Percentiles rank a stretch among this genome's conserved stretches.
These are phyloP conservation scores for Branchinecta sandiegonensis DNA, from an alignment of 2,888 invertebrate genomes.

Conservation along the genomic window DNA sequence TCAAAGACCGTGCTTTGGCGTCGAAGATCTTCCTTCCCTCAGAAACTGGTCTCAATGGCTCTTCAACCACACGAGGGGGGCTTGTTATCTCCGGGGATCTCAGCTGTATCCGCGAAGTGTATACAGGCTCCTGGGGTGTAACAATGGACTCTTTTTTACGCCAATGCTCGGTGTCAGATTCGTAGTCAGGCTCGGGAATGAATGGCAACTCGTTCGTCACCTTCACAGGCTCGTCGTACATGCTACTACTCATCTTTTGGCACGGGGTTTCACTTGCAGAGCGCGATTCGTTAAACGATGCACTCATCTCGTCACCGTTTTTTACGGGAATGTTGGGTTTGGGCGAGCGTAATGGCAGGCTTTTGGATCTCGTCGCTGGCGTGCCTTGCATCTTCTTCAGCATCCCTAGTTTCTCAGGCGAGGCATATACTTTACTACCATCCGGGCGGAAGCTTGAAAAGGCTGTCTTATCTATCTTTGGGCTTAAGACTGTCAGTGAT, in stretches of 20 bases:
- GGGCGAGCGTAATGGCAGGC: slow-evolving; percentile 20
- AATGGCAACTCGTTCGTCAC: slow-evolving; percentile 41
- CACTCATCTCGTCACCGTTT: neutral
- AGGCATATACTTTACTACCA: slow-evolving; percentile 69
- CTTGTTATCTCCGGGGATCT: neutral
- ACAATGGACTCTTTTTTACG: neutral
- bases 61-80: slow-evolving; percentile 23
- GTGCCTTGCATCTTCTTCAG: neutral
- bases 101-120: neutral
- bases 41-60: slow-evolving; percentile 26
- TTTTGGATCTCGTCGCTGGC: slow-evolving; percentile 18
- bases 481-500: slow-evolving; percentile 30
- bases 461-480: slow-evolving; percentile 34
- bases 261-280: too few relatives aligned
- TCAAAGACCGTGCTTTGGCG: too few relatives aligned
- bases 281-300: neutral
- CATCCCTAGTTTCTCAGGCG: slow-evolving; percentile 46
- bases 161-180: slow-evolving; percentile 16
- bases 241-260: neutral
- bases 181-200: slow-evolving; percentile 80
- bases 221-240: neutral
- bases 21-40: slow-evolving; percentile 23
- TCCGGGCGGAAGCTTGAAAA: slow-evolving; percentile 81
- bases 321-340: slow-evolving; percentile 18
- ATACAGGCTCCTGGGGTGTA: neutral